Evolutionary conservation across 2,888 invertebrate species (phyloP).

Genomic region (Exocentrus adspersus): DNA sequence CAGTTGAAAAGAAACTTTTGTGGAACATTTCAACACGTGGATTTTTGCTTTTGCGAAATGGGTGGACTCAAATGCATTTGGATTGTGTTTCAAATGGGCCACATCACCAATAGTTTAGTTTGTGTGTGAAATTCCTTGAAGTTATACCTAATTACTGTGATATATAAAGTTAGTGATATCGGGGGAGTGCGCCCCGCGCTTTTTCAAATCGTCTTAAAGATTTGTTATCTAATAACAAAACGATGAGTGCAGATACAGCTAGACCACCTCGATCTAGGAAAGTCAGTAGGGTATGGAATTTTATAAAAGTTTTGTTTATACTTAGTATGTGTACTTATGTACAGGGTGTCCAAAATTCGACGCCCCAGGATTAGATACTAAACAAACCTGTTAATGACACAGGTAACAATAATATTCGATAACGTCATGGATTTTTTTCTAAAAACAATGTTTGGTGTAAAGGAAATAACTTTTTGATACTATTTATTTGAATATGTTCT

Average conservation of each 20-base stretch:
- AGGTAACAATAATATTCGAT: too few relatives aligned
- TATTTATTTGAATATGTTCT: too few relatives aligned
- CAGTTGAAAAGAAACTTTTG: constrained; percentile 43
- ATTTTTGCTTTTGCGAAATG: constrained; percentile 38
- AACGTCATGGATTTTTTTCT: too few relatives aligned
- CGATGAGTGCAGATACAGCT: constrained; percentile 15
- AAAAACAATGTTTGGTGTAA: too few relatives aligned
- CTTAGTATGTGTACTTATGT: neutral
- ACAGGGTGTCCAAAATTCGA: too few relatives aligned
- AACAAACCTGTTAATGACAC: too few relatives aligned
- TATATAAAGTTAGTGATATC: constrained; percentile 14
- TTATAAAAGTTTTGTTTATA: neutral
- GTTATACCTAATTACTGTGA: constrained; percentile 13
- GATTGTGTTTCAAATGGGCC: constrained; percentile 14
- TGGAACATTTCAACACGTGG: constrained; percentile 41
- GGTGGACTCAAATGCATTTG: constrained; percentile 27
- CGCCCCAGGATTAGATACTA: too few relatives aligned
- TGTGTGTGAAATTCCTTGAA: constrained; percentile 14
- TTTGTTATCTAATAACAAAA: neutral
- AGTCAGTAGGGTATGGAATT: constrained; percentile 21
- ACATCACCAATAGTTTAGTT: constrained; percentile 22
- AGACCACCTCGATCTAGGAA: constrained; percentile 19
- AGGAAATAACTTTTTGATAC: too few relatives aligned
- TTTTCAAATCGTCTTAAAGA: constrained; percentile 4
- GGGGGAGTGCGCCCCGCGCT: constrained; percentile 14